Evolutionary conservation across 2,888 invertebrate genomes (phyloP), one percentile per base, ranked within the genome.

Genomic region (Stratiomys singularior): DNA sequence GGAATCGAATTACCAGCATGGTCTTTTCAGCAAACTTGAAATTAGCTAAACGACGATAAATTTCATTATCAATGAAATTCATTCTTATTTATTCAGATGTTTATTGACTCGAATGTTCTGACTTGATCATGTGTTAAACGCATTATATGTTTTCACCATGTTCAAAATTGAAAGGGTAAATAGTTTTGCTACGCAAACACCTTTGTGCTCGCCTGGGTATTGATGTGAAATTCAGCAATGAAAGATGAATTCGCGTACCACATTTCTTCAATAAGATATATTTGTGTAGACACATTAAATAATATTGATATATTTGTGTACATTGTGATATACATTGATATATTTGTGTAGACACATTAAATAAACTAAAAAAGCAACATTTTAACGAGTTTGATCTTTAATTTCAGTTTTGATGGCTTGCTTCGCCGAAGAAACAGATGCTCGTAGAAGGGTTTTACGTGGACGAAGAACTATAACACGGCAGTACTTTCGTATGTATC

Each of bases 381-480:
- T 37, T 37, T 3, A 37, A 9, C 37, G 5, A 5, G 37, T 37
- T 37, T 37, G 3, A 3, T 5, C 9, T 37, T 37, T 9, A 9
- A 37, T 84, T 89, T 81, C 88, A 93, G 92, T 92, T 83, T 87
- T 94, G 78, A 84, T 94, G 83, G 90, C 93, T 79, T 89, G 92
- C 46, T 88, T 93, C 66, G 89, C 92, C 81, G 91, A 91, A 83
- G 93, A 94, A 87, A 90, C 90, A 27, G 94, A 95, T 85, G 94
- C 91, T 13, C 90, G 94, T 83, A 89, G 95, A 82, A 94, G 93
- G 85, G 93, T 95, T 83, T 88, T 95, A 58, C 89, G 93, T 83
- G 95, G 95, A 76, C 89, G 95, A 80, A 92, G 93, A 87, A 93
- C 94, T 13, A 90, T 95, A 83, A 95, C 93, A 1, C 90, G 94